Base-by-base conservation (phyloP, 2,888 invertebrate genomes). In the Hydroisotoma schaefferi region DNA sequence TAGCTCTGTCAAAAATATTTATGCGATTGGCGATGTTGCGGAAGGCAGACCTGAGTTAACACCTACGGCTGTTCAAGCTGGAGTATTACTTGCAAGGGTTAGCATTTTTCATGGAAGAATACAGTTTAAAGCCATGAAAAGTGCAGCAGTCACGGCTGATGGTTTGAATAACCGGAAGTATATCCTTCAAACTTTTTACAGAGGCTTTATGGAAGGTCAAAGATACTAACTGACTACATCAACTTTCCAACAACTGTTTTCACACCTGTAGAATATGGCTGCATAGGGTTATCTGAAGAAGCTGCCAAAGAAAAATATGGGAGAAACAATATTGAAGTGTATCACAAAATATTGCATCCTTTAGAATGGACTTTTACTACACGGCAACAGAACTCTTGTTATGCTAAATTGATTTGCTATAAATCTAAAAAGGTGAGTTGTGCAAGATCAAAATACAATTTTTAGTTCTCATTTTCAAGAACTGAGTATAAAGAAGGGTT, bases 201-300 rank as follows among this genome's bases (percentile, higher is more conserved):
- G 33, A 12, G 46, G 5, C 54, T 76, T 26, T 75, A 62, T 61
- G 68, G 61, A 4, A 68, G 64, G 3, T 53, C 62, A 1, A 61
- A 55, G n/a, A 26, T 52, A 4, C 43, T 70, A 22, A 76, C 73
- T 63, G 80, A 83, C 72, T 83, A 83, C 71, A 73, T 73, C 28
- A 75, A 79, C 70, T 78, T 84, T 10, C 80, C 84, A 1, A 84
- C 84, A 1, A 83, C 84, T 4, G 81, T 84, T 2, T 84, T 84
- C 74, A 83, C 84, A 1, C 83, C 84, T 0, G 67, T 83, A 25
- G 84, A 84, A 74, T 84, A 84, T 74, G 82, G 83, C 1, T 78
- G 77, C 57, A 80, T 81, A 57, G 84, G 84, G 0, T 74, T 80
- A 52, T 77, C 81, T 1, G 84, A 85, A 73, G 83, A 83, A 68